Evolutionary conservation across 1,140 invertebrate genomes (phyloP).

Genomic region (Trachymyrmex septentrionalis): DNA sequence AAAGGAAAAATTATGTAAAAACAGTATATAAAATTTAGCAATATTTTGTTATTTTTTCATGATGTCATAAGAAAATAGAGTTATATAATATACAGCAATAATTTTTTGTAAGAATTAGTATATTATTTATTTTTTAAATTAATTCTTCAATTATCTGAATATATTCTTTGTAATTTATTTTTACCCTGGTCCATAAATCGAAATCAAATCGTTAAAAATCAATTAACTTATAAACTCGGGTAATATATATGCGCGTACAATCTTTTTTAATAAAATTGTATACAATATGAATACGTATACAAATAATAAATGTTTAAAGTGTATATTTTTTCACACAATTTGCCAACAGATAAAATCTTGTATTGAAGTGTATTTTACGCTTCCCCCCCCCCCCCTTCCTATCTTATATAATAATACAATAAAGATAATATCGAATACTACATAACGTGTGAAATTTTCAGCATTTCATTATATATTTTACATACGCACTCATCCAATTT

Average conservation of each 20-base stretch:
- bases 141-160: background rate
- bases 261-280: background rate
- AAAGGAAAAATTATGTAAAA: background rate
- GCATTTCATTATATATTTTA: conserved; percentile 9
- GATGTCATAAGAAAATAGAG: background rate
- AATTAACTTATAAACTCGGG: no score
- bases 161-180: background rate
- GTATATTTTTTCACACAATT: background rate
- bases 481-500: conserved; percentile 13
- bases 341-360: background rate
- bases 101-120: background rate
- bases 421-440: conserved; percentile 16
- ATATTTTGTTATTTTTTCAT: background rate
- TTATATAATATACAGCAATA: background rate
- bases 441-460: background rate
- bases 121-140: background rate
- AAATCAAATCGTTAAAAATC: no score
- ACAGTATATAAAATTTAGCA: background rate
- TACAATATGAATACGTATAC: background rate
- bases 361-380: background rate
- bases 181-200: no score
- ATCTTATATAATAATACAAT: background rate
- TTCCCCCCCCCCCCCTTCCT: no score
- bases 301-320: background rate
- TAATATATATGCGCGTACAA: background rate